Base-by-base conservation (phyloP, 2,888 invertebrate species). In the Blastobasis adustella region DNA sequence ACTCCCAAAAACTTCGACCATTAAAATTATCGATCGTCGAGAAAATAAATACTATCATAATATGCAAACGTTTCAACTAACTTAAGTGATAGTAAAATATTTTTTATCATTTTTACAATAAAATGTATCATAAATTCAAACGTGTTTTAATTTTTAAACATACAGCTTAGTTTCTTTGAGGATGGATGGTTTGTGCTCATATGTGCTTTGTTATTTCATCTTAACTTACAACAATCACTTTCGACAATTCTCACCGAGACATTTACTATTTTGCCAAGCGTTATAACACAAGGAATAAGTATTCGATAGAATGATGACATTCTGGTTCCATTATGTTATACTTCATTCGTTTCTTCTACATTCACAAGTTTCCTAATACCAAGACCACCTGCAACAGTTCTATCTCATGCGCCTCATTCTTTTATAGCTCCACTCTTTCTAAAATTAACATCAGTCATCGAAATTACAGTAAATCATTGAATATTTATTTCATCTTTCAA, bases 61-160 rank as follows among this genome's bases (percentile, higher is more conserved):
- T 83, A 77, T 82, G 82, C 83, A 80, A 86, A 84, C 83, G 71
- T 81, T 71, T 78, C 76, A 84, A 85, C 83, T 85, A 86, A 87
- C 86, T 77, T 83, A 85, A 87, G 84, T 76, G 73, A 82, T 85
- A 86, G 75, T 84, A 85, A 86, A 87, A 87, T 86, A 87, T 82
- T 75, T 64, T 52, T 23, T 23, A 23, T 23, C 23, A 59, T 73
- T 82, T 84, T 82, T 80, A 81, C 74, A 83, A 87, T 87, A 88
- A 88, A 87, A 87, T 88, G 88, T 88, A 82, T 86, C 76, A 86
- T 88, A 88, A 87, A 87, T 87, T 88, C 79, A 88, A 88, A 87
- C 87, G 83, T 84, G 86, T 83, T 82, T 75, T 82, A 77, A 73
- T 81, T 82, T 23, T 75, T 82, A 83, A 86, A 86, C 84, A 83